Conservation (phyloP, 2,888 invertebrate genomes). For the Spialia ferax region DNA sequence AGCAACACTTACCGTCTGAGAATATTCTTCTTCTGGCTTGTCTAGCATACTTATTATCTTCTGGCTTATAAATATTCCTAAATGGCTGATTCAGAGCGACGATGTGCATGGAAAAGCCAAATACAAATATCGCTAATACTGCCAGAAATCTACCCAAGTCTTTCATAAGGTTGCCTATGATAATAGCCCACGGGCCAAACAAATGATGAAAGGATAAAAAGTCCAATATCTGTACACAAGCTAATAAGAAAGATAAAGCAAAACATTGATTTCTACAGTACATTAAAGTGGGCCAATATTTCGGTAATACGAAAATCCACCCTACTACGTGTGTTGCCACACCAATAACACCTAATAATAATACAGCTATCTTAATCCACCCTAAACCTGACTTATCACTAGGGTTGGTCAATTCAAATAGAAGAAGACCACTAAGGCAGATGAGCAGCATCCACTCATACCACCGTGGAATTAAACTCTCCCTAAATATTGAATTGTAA, state of each 20-base stretch:
- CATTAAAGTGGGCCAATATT: conserved; percentile 94
- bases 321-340: conserved; percentile 96
- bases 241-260: conserved; percentile 97
- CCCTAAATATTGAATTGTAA: conserved; percentile 92
- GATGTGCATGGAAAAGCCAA: conserved; percentile 99
- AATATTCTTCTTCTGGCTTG: conserved; percentile 87
- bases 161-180: conserved; percentile 98
- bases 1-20: conserved; percentile 89
- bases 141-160: conserved; percentile 98
- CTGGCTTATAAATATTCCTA: conserved; percentile 88
- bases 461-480: conserved; percentile 95
- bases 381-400: conserved; percentile 99
- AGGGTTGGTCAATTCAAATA: conserved; percentile 98
- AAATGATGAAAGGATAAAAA: conserved; percentile 99
- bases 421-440: conserved; percentile 97
- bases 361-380: conserved; percentile 95
- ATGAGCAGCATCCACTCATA: conserved; percentile 98
- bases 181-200: conserved; percentile 99
- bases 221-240: conserved; percentile 98
- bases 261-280: conserved; percentile 99
- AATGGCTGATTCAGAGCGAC: conserved; percentile 98
- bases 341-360: conserved; percentile 95
- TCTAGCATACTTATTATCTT: conserved; percentile 87
- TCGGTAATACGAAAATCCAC: conserved; percentile 88
- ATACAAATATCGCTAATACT: conserved; percentile 98